A percentile compares a stretch with the other conserved stretches of the same genome.
Conservation (phyloP, 2,888 invertebrate species). For the Alentia gelatinosa region DNA sequence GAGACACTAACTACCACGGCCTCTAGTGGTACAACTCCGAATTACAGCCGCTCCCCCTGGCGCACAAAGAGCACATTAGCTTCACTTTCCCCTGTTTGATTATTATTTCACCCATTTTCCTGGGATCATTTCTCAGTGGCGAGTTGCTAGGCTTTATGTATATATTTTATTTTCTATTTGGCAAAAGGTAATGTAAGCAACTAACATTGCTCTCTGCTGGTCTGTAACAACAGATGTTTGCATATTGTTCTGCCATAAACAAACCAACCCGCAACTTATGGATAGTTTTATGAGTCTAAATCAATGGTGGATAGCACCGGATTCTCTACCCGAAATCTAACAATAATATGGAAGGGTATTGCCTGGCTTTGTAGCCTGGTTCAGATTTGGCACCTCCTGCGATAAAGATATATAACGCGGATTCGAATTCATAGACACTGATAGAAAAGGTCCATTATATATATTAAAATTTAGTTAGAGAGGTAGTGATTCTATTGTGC, state of each 20-base stretch:
- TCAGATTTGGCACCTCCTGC: too few relatives aligned
- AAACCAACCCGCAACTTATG: background rate
- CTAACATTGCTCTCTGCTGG: background rate
- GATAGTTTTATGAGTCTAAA: too few relatives aligned
- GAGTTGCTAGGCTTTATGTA: background rate
- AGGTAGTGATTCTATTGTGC: background rate
- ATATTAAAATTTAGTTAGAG: background rate
- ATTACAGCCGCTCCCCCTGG: conserved; percentile 1
- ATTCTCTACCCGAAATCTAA: too few relatives aligned
- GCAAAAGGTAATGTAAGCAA: background rate
- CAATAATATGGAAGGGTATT: too few relatives aligned
- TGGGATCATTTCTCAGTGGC: background rate
- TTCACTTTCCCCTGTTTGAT: conserved; percentile 7
- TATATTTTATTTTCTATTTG: too few relatives aligned
- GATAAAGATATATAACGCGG: too few relatives aligned
- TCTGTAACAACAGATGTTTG: too few relatives aligned
- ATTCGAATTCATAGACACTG: background rate
- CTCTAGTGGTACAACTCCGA: conserved; percentile 31
- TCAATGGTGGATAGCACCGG: too few relatives aligned
- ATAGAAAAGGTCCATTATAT: too few relatives aligned
- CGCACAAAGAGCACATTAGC: background rate
- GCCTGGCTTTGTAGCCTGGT: too few relatives aligned
- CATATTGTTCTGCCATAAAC: background rate
- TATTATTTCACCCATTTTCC: too few relatives aligned
- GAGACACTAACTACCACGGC: background rate